Base-by-base conservation (phyloP, 92 coral and sea anemone genomes). In the Bergia puertoricense region DNA sequence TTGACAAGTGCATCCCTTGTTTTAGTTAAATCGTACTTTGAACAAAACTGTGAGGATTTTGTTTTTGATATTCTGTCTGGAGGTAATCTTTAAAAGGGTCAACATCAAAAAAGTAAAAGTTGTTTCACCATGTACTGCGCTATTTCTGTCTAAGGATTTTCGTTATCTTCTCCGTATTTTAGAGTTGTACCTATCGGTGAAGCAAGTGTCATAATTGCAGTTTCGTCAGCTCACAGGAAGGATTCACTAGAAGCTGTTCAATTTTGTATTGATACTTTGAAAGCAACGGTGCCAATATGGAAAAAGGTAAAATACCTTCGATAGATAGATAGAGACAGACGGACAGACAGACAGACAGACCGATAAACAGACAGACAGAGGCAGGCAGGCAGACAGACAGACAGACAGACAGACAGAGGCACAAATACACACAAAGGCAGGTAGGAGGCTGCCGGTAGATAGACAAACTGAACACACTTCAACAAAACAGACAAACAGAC, bases 231-330 rank as follows among this genome's bases (percentile, higher is more conserved):
- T 38, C 98, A 95, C 86, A 93, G 99, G 71, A 97, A 85, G 82
- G 98, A 95, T 23, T 97, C 99, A 15, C 89, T 97, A 8, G 94
- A 97, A 51, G 99, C 99, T 54, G 97, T 95, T 39, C 93, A 95
- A 54, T 97, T 86, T 85, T 93, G 98, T 76, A 97, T 97, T 62
- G 98, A 97, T 65, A 93, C 95, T 46, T 85, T 97, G 54, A 97
- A 97, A 86, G 99, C 97, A 5, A 97, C 98, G 22, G 99, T 97
- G 3, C 99, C 99, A 22, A 97, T 97, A 89, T 97, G 99, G 99
- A 97, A 97, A 86, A 97, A 95, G 99, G 98, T 95, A 85, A 48
- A 18, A 30, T 54, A 20, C 51, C 7, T 56, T 83, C 30, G 23
- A 54, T 39, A 54, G 30, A 40, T 1, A 43, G 54, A 10, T 1